Percentiles rank a stretch among this genome's conserved stretches.
Evolutionary conservation across 1,140 invertebrate genomes (phyloP).

Genomic region (Bombus sylvicola): DNA sequence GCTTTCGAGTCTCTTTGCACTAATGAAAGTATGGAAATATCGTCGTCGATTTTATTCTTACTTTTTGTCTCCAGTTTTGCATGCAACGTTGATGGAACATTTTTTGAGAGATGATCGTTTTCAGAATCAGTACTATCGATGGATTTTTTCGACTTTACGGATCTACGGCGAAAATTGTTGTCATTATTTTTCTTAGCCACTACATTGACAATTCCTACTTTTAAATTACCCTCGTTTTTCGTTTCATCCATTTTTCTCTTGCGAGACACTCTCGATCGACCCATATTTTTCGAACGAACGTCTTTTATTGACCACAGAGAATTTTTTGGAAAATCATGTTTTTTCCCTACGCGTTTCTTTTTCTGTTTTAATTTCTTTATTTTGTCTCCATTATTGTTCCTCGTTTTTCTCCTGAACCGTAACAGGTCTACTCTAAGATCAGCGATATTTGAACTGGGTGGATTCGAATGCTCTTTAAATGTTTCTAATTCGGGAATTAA

Average conservation of each 20-base stretch:
- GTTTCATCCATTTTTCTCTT: constrained; percentile 3
- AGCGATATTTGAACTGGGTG: not conserved
- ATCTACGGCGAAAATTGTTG: constrained; percentile 38
- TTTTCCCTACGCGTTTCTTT: constrained; percentile 22
- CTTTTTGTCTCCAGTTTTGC: not conserved
- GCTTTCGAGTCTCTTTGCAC: not conserved
- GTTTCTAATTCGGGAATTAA: not conserved
- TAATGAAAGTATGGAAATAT: not conserved
- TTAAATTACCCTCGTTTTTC: constrained; percentile 31
- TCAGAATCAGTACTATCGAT: not conserved
- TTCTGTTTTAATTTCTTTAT: constrained; percentile 17
- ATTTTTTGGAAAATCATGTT: not conserved
- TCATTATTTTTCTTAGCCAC: constrained; percentile 25
- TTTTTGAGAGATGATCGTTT: not conserved
- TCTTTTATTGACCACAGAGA: not conserved
- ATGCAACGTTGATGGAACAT: not conserved
- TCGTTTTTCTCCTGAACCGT: constrained; percentile 13
- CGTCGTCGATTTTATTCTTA: not conserved
- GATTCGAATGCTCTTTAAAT: not conserved
- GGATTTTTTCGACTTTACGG: not conserved
- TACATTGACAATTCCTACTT: constrained; percentile 18
- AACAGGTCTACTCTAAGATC: not conserved
- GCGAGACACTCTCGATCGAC: not conserved
- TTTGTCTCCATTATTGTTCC: not conserved
- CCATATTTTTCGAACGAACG: not conserved